Percentiles rank a stretch among this genome's conserved stretches.
Evolutionary conservation across 37 sponge, comb jelly and placozoan species (phyloP).

Genomic region (Ianthella basta): DNA sequence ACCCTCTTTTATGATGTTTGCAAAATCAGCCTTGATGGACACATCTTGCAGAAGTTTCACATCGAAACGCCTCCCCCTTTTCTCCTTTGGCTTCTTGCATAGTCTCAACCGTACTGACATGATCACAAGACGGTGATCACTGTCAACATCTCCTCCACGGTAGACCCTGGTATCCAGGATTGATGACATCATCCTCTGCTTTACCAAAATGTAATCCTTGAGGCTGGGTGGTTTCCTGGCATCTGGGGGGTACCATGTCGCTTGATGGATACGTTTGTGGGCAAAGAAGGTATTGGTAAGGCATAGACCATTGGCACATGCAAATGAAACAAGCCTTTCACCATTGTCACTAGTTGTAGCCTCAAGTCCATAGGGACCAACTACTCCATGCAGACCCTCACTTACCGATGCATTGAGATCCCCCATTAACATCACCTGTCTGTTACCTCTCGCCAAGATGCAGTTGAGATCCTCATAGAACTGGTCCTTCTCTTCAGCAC

Average conservation of each 20-base stretch:
- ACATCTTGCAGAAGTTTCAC: slow-evolving; percentile 13
- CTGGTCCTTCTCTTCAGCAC: slow-evolving; percentile 8
- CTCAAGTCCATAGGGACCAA: slow-evolving; percentile 18
- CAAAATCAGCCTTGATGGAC: not conserved
- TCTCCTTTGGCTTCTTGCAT: not conserved
- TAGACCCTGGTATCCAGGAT: slow-evolving; percentile 7
- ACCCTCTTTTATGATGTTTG: not conserved
- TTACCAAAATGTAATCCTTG: slow-evolving; percentile 19
- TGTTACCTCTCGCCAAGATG: not conserved
- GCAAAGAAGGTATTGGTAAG: slow-evolving; percentile 16
- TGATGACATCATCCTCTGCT: not conserved
- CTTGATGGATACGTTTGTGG: slow-evolving; percentile 21
- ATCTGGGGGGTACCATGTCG: slow-evolving; percentile 1
- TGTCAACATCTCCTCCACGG: slow-evolving; percentile 18
- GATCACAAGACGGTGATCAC: slow-evolving; percentile 1
- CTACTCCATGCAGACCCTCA: not conserved
- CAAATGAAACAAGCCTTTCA: slow-evolving; percentile 15
- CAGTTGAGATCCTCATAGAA: slow-evolving; percentile 24
- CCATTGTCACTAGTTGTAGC: slow-evolving; percentile 14
- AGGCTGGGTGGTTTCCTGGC: slow-evolving; percentile 17
- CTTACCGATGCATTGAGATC: slow-evolving; percentile 22
- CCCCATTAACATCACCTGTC: slow-evolving; percentile 22
- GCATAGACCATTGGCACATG: slow-evolving; percentile 23
- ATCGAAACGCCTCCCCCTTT: not conserved
- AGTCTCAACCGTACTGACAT: slow-evolving; percentile 9